Base-by-base conservation (phyloP, 1,140 invertebrate genomes). In the Ips nitidus region DNA sequence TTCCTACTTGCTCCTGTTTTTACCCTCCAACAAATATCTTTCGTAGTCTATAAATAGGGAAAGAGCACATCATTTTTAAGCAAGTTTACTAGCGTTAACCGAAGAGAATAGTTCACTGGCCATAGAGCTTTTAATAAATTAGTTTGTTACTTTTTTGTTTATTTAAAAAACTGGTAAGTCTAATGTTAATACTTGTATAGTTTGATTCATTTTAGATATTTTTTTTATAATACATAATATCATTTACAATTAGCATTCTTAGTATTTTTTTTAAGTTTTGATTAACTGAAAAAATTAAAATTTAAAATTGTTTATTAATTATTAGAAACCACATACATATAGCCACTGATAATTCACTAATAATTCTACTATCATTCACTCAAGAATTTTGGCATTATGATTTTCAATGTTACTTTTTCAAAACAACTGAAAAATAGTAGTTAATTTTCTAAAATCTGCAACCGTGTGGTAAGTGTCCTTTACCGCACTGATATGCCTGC, bases 81-180 rank as follows among this genome's bases (percentile, higher is more conserved):
- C n/a, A 56, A 65, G 52, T 65, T 4, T 41, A 55, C 41, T 55
- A 2, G 45, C 22, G 63, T 37, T 55, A 22, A 7, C 50, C 41
- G 8, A 65, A 65, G 63, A 41, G 52, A 39, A 41, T 65, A 65
- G 63, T 65, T 65, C 63, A 55, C 42, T 52, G 47, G 38, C 45
- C 22, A 22, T 22, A 22, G 22, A 22, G 22, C 0, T 22, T 22
- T 22, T 22, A 22, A 22, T 22, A 22, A 22, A 22, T 22, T 22
- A 22, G 22, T 22, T 22, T 22, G 22, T 22, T 22, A 22, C 22
- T 22, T 22, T 22, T 22, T 22, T 22, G 22, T 22, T 22, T 22
- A 22, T 50, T 50, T 22, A 50, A 3, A 1, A 8, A 50, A 1
- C 22, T 50, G 7, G 45, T 50, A 3, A 50, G 1, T 50, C 6